These are phyloP conservation scores for Enhydra lutris DNA, from an alignment of 2,113 vertebrate species.

Conservation along the genomic window DNA sequence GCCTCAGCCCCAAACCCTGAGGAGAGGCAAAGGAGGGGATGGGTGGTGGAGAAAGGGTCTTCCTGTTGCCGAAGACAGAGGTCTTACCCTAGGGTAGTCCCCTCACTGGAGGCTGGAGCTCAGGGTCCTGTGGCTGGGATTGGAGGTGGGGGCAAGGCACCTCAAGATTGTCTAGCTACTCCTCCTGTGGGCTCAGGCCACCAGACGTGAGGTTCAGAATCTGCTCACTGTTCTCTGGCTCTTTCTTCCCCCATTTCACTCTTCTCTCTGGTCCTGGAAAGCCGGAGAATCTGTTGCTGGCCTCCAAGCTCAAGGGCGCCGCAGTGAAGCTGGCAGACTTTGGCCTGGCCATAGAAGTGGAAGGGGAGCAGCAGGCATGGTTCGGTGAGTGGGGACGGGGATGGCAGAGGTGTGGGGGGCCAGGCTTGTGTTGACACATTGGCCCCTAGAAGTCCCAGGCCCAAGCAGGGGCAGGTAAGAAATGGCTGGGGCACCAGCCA, in stretches of 20 bases:
- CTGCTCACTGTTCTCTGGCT: not conserved
- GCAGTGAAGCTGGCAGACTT: conserved; percentile 91
- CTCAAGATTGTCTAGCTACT: too few species aligned
- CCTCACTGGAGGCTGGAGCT: not conserved
- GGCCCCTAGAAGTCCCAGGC: not conserved
- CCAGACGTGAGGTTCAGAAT: not conserved
- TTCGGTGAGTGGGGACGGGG: conserved; percentile 84
- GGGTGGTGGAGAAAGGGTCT: not conserved
- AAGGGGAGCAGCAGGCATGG: conserved; percentile 91
- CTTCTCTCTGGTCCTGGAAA: conserved; percentile 62
- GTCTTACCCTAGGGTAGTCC: not conserved
- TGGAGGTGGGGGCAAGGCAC: not conserved
- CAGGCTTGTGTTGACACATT: not conserved
- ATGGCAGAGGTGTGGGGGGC: not conserved
- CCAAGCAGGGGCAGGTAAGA: rapidly evolving
- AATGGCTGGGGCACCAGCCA: not conserved
- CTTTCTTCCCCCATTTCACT: not conserved
- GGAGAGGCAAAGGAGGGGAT: too few species aligned
- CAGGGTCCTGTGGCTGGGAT: not conserved
- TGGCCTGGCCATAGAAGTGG: conserved; percentile 91
- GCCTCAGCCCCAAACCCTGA: too few species aligned
- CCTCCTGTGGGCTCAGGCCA: not conserved
- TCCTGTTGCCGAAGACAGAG: not conserved
- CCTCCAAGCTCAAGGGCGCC: conserved; percentile 90
- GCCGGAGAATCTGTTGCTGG: conserved; percentile 90